Evolutionary conservation across 1,140 invertebrate species (phyloP).

Genomic region (Drosophila dunni): DNA sequence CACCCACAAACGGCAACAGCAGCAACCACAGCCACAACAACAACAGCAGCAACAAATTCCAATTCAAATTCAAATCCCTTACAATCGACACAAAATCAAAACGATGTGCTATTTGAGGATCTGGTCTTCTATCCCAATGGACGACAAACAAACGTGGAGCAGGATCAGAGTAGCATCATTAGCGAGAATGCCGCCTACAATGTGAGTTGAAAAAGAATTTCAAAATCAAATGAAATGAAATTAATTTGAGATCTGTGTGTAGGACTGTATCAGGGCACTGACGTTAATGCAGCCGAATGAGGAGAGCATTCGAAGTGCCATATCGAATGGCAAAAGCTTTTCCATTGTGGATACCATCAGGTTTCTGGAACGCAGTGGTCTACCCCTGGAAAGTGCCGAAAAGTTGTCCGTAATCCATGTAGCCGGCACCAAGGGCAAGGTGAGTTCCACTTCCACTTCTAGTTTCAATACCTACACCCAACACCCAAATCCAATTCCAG

Average conservation of each 20-base stretch:
- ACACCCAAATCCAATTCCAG: background rate
- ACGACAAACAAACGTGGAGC: background rate
- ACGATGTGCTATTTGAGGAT: slow-evolving; percentile 27
- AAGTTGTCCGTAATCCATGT: slow-evolving; percentile 95
- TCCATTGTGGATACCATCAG: slow-evolving; percentile 85
- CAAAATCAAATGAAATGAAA: too few relatives aligned
- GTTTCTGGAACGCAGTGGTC: slow-evolving; percentile 88
- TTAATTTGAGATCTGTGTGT: background rate
- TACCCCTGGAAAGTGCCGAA: slow-evolving; percentile 88
- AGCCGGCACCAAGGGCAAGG: slow-evolving; percentile 97
- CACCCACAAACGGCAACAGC: background rate
- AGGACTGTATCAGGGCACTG: background rate
- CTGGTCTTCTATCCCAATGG: slow-evolving; percentile 47
- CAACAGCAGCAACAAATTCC: background rate
- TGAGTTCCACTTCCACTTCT: slow-evolving; percentile 51
- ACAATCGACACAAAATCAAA: background rate
- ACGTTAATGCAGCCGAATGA: slow-evolving; percentile 89
- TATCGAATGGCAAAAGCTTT: slow-evolving; percentile 76
- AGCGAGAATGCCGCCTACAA: slow-evolving; percentile 29
- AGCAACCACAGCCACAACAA: background rate
- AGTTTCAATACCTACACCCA: background rate
- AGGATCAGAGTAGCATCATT: background rate
- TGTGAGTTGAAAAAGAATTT: slow-evolving; percentile 16
- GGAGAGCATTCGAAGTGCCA: slow-evolving; percentile 86
- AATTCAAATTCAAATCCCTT: background rate